Evolutionary conservation across 2,797 vertebrate genomes (phyloP).

Genomic region (Pseudochaenichthys georgianus): DNA sequence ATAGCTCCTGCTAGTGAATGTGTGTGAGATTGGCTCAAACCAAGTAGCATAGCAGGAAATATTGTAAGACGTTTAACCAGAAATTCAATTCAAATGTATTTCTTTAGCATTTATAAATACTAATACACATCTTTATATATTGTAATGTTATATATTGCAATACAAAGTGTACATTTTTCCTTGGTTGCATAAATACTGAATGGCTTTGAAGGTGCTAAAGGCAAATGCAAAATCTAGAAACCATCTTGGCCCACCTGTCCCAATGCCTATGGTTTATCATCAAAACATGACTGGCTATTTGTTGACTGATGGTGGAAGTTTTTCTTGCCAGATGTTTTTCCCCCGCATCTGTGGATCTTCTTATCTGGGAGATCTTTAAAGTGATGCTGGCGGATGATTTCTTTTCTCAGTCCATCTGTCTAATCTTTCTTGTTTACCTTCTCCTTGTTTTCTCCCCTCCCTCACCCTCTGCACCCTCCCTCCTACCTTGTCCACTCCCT

Average conservation of each 20-base stretch:
- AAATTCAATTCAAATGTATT: no score
- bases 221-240: no score
- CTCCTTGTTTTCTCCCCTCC: not conserved
- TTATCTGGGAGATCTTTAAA: constrained; percentile 23
- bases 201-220: no score
- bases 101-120: no score
- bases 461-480: not conserved
- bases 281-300: constrained; percentile 1
- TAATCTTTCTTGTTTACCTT: not conserved
- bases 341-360: not conserved
- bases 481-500: not conserved
- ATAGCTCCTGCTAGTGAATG: not conserved
- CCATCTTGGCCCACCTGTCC: not conserved
- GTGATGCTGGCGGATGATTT: constrained; percentile 27
- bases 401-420: not conserved
- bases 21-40: not conserved
- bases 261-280: not conserved
- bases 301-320: constrained; percentile 2
- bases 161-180: no score
- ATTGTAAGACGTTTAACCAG: not conserved
- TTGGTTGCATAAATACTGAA: no score
- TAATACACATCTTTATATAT: no score
- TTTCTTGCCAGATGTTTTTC: no score
- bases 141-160: no score
- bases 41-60: not conserved